Evolutionary conservation across 2,888 invertebrate genomes (phyloP).

Genomic region (Tinea pellionella): DNA sequence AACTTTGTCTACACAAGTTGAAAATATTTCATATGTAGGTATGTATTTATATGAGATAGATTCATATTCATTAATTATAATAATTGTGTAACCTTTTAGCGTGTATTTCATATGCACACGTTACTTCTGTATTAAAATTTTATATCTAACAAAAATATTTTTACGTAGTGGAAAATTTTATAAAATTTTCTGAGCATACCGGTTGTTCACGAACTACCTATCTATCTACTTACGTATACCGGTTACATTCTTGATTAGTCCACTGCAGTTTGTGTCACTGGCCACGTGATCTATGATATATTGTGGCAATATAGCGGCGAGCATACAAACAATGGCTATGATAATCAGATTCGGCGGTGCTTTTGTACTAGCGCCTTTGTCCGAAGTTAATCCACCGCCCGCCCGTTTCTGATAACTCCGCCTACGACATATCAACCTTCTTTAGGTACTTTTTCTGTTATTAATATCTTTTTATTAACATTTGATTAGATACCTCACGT

Average conservation of each 20-base stretch:
- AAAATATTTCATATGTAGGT: too few relatives aligned
- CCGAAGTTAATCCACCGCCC: slow-evolving; percentile 52
- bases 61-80: too few relatives aligned
- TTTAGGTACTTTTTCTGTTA: not conserved
- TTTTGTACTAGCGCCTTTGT: slow-evolving; percentile 61
- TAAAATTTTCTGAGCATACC: not conserved
- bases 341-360: slow-evolving; percentile 63
- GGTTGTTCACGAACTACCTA: not conserved
- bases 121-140: too few relatives aligned
- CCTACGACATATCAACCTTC: slow-evolving; percentile 15
- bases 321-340: slow-evolving; percentile 54
- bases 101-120: too few relatives aligned
- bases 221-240: not conserved
- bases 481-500: not conserved
- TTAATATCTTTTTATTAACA: slow-evolving; percentile 3
- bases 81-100: too few relatives aligned
- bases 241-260: not conserved
- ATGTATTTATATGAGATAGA: too few relatives aligned
- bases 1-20: too few relatives aligned
- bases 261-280: slow-evolving; percentile 18
- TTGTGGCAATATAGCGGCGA: slow-evolving; percentile 44
- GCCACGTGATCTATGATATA: slow-evolving; percentile 50
- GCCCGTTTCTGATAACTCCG: slow-evolving; percentile 18
- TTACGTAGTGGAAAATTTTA: not conserved
- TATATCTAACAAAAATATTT: not conserved